These are phyloP conservation scores for Ivindomyrus marchei DNA, from an alignment of 2,113 vertebrate genomes.

Conservation along the genomic window DNA sequence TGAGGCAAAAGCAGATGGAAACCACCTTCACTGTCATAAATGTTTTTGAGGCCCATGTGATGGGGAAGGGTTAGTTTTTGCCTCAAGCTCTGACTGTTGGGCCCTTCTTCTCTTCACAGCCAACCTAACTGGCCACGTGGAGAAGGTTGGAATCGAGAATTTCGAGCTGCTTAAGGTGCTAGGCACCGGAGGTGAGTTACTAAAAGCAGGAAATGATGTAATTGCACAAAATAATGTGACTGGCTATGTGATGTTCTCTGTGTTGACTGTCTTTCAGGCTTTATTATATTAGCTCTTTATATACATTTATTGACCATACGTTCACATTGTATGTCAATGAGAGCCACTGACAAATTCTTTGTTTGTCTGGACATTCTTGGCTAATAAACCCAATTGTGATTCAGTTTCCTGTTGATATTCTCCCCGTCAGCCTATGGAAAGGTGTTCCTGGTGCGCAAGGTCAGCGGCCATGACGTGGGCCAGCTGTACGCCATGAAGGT, in stretches of 20 bases:
- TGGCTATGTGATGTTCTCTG: background rate
- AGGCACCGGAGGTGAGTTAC: slow-evolving; percentile 87
- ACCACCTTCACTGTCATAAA: background rate
- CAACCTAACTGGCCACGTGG: slow-evolving; percentile 90
- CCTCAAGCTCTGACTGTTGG: background rate
- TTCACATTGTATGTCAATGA: background rate
- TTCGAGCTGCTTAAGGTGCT: slow-evolving; percentile 93
- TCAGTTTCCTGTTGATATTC: background rate
- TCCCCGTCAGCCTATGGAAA: slow-evolving; percentile 82
- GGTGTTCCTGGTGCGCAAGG: slow-evolving; percentile 91
- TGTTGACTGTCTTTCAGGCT: background rate
- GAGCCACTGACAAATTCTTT: background rate
- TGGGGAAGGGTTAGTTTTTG: background rate
- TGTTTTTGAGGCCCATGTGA: background rate
- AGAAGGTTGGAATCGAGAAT: slow-evolving; percentile 96
- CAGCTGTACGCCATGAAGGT: slow-evolving; percentile 98
- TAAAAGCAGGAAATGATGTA: background rate
- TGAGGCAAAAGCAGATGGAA: background rate
- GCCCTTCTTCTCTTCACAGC: slow-evolving; percentile 57
- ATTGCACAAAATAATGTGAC: background rate
- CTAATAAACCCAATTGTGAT: background rate
- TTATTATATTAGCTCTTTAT: background rate
- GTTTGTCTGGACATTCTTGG: background rate
- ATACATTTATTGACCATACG: background rate
- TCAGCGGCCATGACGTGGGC: slow-evolving; percentile 86